A percentile compares a stretch with the other conserved stretches of the same genome.
phyloP scores from a whole-genome alignment of 2,113 vertebrate genomes.

The Caracal caracal region DNA sequence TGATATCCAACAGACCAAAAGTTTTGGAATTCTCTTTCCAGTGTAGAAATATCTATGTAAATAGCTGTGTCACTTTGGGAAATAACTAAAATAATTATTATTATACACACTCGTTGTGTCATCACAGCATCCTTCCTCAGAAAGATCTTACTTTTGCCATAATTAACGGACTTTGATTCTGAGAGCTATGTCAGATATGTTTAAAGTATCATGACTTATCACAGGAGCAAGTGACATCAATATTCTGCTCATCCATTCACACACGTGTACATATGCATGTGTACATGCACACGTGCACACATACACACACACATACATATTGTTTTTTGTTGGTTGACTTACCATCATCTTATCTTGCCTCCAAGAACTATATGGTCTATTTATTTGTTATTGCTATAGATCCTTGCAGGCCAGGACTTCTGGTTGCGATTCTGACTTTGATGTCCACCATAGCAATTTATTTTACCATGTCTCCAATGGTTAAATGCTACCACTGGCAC shows the following conservation, averaged over 20 bases:
- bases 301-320: not conserved
- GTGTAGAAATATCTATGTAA: not conserved
- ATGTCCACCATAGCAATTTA: not conserved
- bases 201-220: not conserved
- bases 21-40: not conserved
- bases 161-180: not conserved
- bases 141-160: not conserved
- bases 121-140: not conserved
- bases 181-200: not conserved
- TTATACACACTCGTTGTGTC: not conserved
- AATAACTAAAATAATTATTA: not conserved
- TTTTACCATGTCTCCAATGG: not conserved
- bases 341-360: slow-evolving; percentile 1
- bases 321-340: not conserved
- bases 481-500: not conserved
- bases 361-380: not conserved
- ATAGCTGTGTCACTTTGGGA: not conserved
- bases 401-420: not conserved
- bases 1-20: not conserved
- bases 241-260: not conserved
- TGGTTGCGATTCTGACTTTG: slow-evolving; percentile 7
- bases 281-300: not conserved
- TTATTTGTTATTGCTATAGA: not conserved
- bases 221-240: not conserved
- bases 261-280: not conserved